Evolutionary conservation across 2,113 vertebrate species (phyloP).

Genomic region (Pleuronectes platessa): DNA sequence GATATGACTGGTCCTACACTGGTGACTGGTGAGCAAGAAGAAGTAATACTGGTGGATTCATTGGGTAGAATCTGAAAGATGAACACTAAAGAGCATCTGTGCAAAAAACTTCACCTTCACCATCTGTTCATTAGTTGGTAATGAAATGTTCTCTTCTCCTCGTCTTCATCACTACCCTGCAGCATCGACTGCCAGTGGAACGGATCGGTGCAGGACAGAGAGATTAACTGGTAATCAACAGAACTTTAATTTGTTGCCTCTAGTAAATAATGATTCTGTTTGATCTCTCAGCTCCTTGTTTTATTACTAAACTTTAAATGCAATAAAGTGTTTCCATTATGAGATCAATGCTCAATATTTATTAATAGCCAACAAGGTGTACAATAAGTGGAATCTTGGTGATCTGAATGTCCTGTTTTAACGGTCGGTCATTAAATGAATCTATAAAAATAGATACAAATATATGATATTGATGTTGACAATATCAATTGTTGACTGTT

Average conservation of each 20-base stretch:
- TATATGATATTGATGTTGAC: too few relatives aligned
- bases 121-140: too few relatives aligned
- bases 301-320: neutral
- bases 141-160: neutral
- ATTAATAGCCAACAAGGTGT: neutral
- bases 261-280: too few relatives aligned
- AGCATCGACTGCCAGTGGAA: conserved; percentile 78
- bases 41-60: too few relatives aligned
- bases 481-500: too few relatives aligned
- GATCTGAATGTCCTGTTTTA: neutral
- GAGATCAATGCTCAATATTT: neutral
- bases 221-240: conserved; percentile 77
- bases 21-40: too few relatives aligned
- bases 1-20: too few relatives aligned
- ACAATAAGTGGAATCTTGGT: neutral
- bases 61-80: too few relatives aligned
- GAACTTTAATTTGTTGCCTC: too few relatives aligned
- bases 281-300: too few relatives aligned
- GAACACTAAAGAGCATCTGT: too few relatives aligned
- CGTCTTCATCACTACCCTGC: conserved; percentile 5
- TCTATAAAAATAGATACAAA: neutral
- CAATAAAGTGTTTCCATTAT: conserved; percentile 16
- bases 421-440: neutral
- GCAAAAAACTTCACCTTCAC: too few relatives aligned
- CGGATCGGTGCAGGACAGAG: conserved; percentile 72